Evolutionary conservation across 2,797 vertebrate species (phyloP), one percentile per base, ranked within the genome.

Genomic region (Syngnathus rostellatus): DNA sequence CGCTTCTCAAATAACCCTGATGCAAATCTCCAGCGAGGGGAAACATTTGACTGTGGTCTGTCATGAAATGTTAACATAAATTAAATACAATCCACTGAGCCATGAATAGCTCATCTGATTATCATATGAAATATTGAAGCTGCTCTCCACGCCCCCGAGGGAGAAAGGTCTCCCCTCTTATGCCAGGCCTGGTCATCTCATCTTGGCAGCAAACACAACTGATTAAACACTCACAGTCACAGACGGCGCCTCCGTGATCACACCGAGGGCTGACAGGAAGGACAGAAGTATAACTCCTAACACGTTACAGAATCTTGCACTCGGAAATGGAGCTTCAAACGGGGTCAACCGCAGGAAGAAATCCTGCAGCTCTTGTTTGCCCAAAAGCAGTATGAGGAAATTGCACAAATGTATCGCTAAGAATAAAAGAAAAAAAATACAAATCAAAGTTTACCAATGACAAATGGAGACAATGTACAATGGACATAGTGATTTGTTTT

Each of bases 111-210:
- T 82, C 58, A 63, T 83, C 72, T 81, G 82, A 86, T 85, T 84
- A 81, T 61, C 10, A 58, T 64, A 80, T 83, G 46, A 86, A 85
- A 85, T 84, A 87, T 83, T 83, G 62, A 86, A 77, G 72, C 68
- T 55, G 50, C 73, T 72, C 64, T 54, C 40, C 6, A 19, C 60
- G 38, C 43, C 68, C 62, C 63, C 41, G 58, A 62, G 71, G 68
- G 70, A 63, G 17, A 57, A 57, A 63, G 61, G 51, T 43, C 57
- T 72, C 46, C 68, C 55, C 75, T 77, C 61, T 58, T 41, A 71
- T 59, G 64, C 41, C 38, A 73, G 64, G 16, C 8, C 53, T 66
- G 74, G 75, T 75, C 82, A 76, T 74, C 69, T 75, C 70, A 75
- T 76, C 68, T 77, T 68, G 63, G 63, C 71, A 53, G 72, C 66